Percentiles rank a stretch among this genome's conserved stretches.
phyloP scores from a whole-genome alignment of 2,888 invertebrate species.

The Hirudinaria manillensis region DNA sequence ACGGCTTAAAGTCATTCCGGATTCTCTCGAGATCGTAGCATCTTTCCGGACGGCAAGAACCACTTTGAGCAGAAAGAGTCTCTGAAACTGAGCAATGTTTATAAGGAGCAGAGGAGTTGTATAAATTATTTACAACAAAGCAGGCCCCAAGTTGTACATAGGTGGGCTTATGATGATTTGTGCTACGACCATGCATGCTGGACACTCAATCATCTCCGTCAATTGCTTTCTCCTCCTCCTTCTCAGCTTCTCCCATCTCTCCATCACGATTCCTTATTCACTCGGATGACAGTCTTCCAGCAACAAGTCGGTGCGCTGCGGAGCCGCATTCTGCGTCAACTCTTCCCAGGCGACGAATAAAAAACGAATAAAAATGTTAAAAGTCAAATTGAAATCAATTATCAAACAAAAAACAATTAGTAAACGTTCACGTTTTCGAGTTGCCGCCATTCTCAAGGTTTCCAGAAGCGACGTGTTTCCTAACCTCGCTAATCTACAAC shows the following conservation, averaged over 20 bases:
- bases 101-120: background rate
- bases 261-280: no score
- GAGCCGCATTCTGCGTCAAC: background rate
- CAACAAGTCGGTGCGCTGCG: background rate
- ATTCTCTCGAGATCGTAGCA: background rate
- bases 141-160: constrained; percentile 11
- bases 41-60: background rate
- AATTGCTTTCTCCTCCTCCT: constrained; percentile 12
- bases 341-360: background rate
- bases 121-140: constrained; percentile 16
- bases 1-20: background rate
- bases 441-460: no score
- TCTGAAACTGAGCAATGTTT: background rate
- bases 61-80: background rate
- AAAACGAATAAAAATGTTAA: no score
- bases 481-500: no score
- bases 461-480: no score
- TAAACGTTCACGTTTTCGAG: no score
- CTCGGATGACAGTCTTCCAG: background rate
- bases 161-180: constrained; percentile 11
- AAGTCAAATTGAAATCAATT: no score
- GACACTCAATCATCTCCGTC: background rate
- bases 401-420: no score
- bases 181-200: background rate
- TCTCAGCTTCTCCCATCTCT: background rate